Conservation (phyloP, 1,140 invertebrate species). For the Drosophila ercepeae region DNA sequence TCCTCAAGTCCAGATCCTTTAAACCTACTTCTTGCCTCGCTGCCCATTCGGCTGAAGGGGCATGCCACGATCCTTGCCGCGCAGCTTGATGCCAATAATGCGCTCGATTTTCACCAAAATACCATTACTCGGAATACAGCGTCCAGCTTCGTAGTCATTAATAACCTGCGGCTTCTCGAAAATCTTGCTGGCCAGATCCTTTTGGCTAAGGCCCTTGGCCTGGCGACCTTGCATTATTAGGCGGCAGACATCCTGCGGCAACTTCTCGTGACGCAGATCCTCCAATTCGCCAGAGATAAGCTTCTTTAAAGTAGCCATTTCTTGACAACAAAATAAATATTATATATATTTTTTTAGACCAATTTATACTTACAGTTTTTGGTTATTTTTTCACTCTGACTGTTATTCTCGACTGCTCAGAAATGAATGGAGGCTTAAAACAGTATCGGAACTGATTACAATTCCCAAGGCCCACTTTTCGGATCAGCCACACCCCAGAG, state of each 20-base stretch:
- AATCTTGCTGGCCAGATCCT: constrained; percentile 98
- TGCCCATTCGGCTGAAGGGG: not conserved
- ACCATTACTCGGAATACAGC: constrained; percentile 96
- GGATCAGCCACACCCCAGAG: constrained; percentile 21
- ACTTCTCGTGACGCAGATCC: constrained; percentile 2
- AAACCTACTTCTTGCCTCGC: not conserved
- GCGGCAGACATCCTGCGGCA: constrained; percentile 84
- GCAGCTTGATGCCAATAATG: constrained; percentile 88
- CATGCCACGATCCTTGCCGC: not conserved
- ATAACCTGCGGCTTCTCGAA: constrained; percentile 98
- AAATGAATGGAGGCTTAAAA: not conserved
- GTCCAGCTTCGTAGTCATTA: constrained; percentile 96
- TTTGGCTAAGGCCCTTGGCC: constrained; percentile 88
- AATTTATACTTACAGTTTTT: not conserved
- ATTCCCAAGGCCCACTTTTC: constrained; percentile 21
- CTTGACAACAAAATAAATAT: not conserved
- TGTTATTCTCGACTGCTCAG: not conserved
- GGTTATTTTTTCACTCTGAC: not conserved
- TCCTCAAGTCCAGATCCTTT: not conserved
- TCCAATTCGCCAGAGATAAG: constrained; percentile 2
- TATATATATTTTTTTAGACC: not conserved
- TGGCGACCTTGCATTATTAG: constrained; percentile 94
- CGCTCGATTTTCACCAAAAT: constrained; percentile 97
- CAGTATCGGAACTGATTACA: constrained; percentile 32
- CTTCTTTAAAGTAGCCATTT: not conserved